phyloP scores from a whole-genome alignment of 2,113 vertebrate genomes.

The Sciurus niger region DNA sequence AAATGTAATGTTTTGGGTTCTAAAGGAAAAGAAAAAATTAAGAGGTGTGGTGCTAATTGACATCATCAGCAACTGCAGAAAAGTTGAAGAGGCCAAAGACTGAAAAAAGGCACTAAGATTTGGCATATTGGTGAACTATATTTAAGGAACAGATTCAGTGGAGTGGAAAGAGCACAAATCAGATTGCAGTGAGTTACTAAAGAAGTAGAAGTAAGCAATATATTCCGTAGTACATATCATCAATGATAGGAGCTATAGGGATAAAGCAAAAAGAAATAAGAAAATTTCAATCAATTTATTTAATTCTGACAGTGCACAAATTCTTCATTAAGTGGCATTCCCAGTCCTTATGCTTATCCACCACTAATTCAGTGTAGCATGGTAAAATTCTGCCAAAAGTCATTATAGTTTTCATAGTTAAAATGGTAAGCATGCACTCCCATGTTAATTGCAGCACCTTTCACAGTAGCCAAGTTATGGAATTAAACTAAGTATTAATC shows the following conservation, averaged over 20 bases:
- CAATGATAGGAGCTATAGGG: constrained; percentile 1
- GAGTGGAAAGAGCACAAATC: background rate
- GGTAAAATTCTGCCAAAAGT: background rate
- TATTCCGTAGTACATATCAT: constrained; percentile 17
- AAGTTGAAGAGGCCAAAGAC: background rate
- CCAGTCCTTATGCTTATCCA: constrained; percentile 25
- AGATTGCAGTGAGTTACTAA: constrained; percentile 43
- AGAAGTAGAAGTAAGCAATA: constrained; percentile 28
- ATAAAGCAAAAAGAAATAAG: constrained; percentile 49
- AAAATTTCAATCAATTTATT: constrained; percentile 61
- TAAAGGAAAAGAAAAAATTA: constrained; percentile 40
- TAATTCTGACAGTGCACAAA: constrained; percentile 54
- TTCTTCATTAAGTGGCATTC: constrained; percentile 2
- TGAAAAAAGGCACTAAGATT: constrained; percentile 17
- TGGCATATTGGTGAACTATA: background rate
- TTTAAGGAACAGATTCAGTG: constrained; percentile 43
- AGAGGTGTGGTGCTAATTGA: background rate
- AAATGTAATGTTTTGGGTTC: constrained; percentile 15
- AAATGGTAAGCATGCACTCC: constrained; percentile 1
- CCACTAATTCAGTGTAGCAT: constrained; percentile 27
- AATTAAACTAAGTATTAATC: background rate
- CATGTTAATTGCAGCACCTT: background rate
- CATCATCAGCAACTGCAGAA: background rate
- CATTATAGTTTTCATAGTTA: background rate
- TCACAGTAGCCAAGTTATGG: background rate